phyloP scores from a whole-genome alignment of 1,140 invertebrate genomes.

The Drosophila aff. region DNA sequence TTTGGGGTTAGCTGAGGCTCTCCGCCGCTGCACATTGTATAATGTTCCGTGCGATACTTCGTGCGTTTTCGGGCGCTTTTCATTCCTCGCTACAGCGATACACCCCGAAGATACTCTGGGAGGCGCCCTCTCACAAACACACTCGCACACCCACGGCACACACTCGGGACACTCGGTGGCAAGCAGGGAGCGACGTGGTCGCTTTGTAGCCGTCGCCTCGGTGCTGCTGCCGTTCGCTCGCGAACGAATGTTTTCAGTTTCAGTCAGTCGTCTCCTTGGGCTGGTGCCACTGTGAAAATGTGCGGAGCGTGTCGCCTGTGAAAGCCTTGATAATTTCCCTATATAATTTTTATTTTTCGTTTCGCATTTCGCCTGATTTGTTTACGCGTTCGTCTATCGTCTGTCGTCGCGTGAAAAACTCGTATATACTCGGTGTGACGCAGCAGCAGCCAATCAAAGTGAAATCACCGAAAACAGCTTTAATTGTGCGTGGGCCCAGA shows the following conservation, averaged over 20 bases:
- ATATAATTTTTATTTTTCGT: constrained; percentile 50
- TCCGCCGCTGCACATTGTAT: constrained; percentile 71
- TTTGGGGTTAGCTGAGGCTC: constrained; percentile 65
- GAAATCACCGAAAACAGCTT: constrained; percentile 25
- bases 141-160: constrained; percentile 21
- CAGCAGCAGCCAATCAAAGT: constrained; percentile 45
- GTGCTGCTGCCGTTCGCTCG: constrained; percentile 40
- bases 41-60: constrained; percentile 55
- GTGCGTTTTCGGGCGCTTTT: constrained; percentile 49
- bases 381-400: constrained; percentile 36
- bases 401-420: constrained; percentile 22
- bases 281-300: constrained; percentile 83
- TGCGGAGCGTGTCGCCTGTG: constrained; percentile 62
- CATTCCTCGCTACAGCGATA: constrained; percentile 42
- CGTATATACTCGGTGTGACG: constrained; percentile 25
- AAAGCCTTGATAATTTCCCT: constrained; percentile 51
- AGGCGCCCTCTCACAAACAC: constrained; percentile 50
- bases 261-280: constrained; percentile 84
- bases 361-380: constrained; percentile 56
- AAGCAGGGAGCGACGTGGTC: constrained; percentile 51
- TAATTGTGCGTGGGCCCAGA: constrained; percentile 57
- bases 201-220: constrained; percentile 61
- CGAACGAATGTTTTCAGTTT: constrained; percentile 48
- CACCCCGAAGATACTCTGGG: constrained; percentile 50
- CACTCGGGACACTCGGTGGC: constrained; percentile 11